Base-by-base conservation (phyloP, 1,140 invertebrate genomes). In the Eumaeus atala region DNA sequence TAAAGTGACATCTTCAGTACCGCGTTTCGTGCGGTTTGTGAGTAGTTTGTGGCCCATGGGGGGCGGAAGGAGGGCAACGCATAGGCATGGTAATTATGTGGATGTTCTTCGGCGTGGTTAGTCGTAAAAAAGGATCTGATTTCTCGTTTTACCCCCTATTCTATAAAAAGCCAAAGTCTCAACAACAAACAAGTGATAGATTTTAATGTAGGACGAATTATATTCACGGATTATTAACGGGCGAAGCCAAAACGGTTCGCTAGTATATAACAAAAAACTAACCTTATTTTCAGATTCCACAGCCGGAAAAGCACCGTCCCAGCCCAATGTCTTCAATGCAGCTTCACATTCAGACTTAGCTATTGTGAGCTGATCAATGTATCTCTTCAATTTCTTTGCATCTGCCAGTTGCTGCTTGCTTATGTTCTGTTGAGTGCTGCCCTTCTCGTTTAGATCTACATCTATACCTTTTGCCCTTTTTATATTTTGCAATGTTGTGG, bases 401-500 rank as follows among this genome's bases (percentile, higher is more conserved):
- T 94, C 90, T 60, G 92, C 84, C 59, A 93, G 83, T 89, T 93
- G 93, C 68, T 95, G 91, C 84, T 95, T 87, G 37, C 86, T 89
- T 5, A 90, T 67, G 59, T 79, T 84, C 6, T 77, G 66, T 37
- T 73, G 76, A 2, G 66, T 60, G 9, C 62, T 65, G 40, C 70
- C 76, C 73, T 90, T 87, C 64, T 91, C 85, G 54, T 93, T 93
- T 53, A 90, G 79, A 72, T 95, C 93, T 56, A 91, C 84, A 85
- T 95, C 93, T 12, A 95, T 89, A 35, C 93, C 93, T 88, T 95
- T 94, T 9, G 94, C 91, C 67, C 94, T 90, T 85, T 96, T 96
- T 48, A 97, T 88, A 76, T 96, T 96, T 84, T 96, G 95, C 54
- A 96, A 91, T 2, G 95, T 96, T 36, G 96, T 96, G 0, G 95